Base-by-base conservation (phyloP, 1,140 invertebrate genomes). In the Macrostomum lignano region DNA sequence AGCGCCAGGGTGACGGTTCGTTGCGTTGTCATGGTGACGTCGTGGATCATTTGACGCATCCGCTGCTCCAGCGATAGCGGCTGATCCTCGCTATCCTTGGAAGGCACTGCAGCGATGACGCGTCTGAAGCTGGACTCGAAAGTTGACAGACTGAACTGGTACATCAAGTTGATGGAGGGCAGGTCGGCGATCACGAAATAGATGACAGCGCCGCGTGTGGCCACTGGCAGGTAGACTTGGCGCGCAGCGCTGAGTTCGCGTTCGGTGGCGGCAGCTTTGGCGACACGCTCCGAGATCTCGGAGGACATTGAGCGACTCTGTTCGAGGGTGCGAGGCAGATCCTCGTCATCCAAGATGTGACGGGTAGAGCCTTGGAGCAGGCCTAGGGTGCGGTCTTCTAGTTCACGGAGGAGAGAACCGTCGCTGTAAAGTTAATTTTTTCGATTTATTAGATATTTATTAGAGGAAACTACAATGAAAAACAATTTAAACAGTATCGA, bases 131-230 rank as follows among this genome's bases (percentile, higher is more conserved):
- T n/a, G n/a, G n/a, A n/a, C 29, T 51, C 46, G 43, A 55, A 58
- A 52, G 52, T 57, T 14, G 43, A 39, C 9, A 58, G 40, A 5
- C 53, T 57, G 40, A 52, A 58, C 44, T 56, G 53, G 40, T 58
- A 58, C 53, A 57, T 57, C 21, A 51, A 46, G 36, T 57, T 48
- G 17, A 58, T 45, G 17, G 36, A 44, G 20, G 51, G 42, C 24
- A 58, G 42, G 36, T 55, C 51, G 24, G 51, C 47, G n/a, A 58
- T 29, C 1, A 51, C 48, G 47, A 57, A 55, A 38, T 55, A 58
- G n/a, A 58, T 31, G 6, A 52, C 48, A 10, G 52, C 46, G 13
- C 53, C 53, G 33, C 55, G 41, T 2, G 46, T 53, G 11, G 55
- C 55, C 25, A 58, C 50, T 50, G 54, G 35, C 14, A 35, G 36